Evolutionary conservation across 2,797 vertebrate genomes (phyloP).

Genomic region (Chelonia mydas): DNA sequence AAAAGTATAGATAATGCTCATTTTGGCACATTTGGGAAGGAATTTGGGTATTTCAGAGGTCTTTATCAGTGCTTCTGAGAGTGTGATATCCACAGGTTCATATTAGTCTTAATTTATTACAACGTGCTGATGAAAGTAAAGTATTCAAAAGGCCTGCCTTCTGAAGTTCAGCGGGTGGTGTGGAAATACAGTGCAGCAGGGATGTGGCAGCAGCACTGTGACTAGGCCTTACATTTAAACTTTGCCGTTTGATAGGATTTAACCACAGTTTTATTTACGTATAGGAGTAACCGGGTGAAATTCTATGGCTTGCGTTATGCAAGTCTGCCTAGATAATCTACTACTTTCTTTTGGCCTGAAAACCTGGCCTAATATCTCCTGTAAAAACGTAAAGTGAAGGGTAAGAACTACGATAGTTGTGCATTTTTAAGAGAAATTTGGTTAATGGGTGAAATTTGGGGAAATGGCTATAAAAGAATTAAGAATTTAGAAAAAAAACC

Average conservation of each 20-base stretch:
- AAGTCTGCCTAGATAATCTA: neutral
- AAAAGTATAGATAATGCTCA: neutral
- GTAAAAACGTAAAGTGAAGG: neutral
- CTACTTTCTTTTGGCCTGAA: neutral
- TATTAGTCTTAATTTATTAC: neutral
- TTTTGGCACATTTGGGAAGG: neutral
- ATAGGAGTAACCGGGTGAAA: neutral
- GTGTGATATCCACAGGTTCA: neutral
- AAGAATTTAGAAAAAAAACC: neutral
- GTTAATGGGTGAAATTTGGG: neutral
- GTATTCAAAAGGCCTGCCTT: neutral
- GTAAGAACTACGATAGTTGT: neutral
- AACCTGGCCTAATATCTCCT: neutral
- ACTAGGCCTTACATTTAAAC: neutral
- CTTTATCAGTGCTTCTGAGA: neutral
- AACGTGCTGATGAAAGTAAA: neutral
- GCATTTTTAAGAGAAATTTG: neutral
- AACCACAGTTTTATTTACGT: neutral
- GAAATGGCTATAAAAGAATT: neutral
- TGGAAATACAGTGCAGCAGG: neutral
- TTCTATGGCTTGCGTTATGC: neutral
- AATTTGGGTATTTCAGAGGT: neutral
- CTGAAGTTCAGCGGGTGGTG: neutral
- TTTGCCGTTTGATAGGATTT: neutral
- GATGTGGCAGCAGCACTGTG: neutral